Evolutionary conservation across 2,888 invertebrate genomes (phyloP).

Genomic region (Idaea straminata): DNA sequence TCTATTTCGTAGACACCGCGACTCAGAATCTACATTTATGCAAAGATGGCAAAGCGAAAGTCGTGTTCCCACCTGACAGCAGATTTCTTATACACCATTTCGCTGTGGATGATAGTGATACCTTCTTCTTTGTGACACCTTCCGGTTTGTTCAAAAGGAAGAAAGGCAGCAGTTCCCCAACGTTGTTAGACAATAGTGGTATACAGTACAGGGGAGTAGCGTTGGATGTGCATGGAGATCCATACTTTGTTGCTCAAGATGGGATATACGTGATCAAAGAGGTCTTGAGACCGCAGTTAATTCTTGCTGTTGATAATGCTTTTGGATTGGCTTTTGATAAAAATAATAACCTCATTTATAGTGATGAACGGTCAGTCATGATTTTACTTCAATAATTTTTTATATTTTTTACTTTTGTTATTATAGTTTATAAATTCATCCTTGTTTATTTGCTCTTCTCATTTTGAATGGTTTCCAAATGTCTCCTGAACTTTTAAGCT

Average conservation of each 20-base stretch:
- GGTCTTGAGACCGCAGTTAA: slow-evolving; percentile 34
- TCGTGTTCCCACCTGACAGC: slow-evolving; percentile 35
- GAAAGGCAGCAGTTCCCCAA: slow-evolving; percentile 35
- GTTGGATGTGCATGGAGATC: slow-evolving; percentile 40
- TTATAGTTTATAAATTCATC: not conserved
- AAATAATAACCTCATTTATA: slow-evolving; percentile 53
- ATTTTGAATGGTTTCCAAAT: slow-evolving; percentile 11
- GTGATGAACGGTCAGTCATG: slow-evolving; percentile 52
- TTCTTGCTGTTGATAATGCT: slow-evolving; percentile 44
- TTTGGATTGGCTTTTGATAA: slow-evolving; percentile 56
- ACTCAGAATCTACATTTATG: slow-evolving; percentile 45
- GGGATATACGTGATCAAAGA: slow-evolving; percentile 50
- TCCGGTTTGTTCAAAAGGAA: slow-evolving; percentile 43
- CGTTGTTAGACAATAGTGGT: slow-evolving; percentile 35
- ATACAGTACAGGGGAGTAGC: slow-evolving; percentile 49
- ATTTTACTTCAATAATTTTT: slow-evolving; percentile 33
- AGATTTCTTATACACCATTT: slow-evolving; percentile 51
- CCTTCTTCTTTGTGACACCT: slow-evolving; percentile 48
- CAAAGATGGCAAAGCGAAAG: slow-evolving; percentile 29
- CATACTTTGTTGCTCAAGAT: slow-evolving; percentile 49
- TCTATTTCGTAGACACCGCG: slow-evolving; percentile 55
- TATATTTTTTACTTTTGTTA: not conserved
- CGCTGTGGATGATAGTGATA: slow-evolving; percentile 38
- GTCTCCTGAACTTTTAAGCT: too few species aligned
- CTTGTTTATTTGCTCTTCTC: not conserved